phyloP scores from a whole-genome alignment of 2,797 vertebrate genomes.

The Myotis vivesi region DNA sequence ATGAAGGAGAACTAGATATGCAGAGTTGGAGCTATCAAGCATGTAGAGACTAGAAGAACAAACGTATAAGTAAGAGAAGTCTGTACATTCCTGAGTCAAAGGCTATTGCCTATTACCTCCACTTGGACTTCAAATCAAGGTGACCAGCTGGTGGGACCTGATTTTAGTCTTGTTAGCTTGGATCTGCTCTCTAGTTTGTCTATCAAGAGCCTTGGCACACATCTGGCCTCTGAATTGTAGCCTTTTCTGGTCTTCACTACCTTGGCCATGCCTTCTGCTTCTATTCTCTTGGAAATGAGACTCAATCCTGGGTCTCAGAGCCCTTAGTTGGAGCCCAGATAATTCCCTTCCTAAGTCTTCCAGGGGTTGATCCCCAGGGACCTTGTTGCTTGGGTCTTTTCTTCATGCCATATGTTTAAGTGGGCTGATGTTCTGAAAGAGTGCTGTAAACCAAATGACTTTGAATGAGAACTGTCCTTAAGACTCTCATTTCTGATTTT shows the following conservation, averaged over 20 bases:
- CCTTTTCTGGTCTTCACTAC: conserved; percentile 22
- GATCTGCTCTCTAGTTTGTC: conserved; percentile 4
- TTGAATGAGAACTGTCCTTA: background rate
- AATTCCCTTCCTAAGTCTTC: background rate
- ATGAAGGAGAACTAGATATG: background rate
- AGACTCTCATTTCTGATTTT: conserved; percentile 32
- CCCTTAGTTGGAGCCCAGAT: background rate
- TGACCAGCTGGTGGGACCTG: conserved; percentile 60
- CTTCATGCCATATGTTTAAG: background rate
- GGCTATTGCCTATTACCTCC: conserved; percentile 26
- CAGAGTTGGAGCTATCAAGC: background rate
- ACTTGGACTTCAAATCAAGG: conserved; percentile 44
- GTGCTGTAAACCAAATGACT: background rate
- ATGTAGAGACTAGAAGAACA: background rate
- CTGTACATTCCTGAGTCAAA: background rate
- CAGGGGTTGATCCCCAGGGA: background rate
- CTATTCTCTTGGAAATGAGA: background rate
- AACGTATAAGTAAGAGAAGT: background rate
- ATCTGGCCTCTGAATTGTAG: conserved; percentile 34
- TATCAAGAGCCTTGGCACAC: background rate
- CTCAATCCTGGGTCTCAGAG: background rate
- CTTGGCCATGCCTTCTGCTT: background rate
- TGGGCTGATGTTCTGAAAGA: background rate
- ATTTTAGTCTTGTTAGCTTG: conserved; percentile 45
- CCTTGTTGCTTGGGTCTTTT: background rate